Percentiles rank a stretch among this genome's conserved stretches.
Conservation (phyloP, 1,140 invertebrate genomes). For the Drosophila burlai region DNA sequence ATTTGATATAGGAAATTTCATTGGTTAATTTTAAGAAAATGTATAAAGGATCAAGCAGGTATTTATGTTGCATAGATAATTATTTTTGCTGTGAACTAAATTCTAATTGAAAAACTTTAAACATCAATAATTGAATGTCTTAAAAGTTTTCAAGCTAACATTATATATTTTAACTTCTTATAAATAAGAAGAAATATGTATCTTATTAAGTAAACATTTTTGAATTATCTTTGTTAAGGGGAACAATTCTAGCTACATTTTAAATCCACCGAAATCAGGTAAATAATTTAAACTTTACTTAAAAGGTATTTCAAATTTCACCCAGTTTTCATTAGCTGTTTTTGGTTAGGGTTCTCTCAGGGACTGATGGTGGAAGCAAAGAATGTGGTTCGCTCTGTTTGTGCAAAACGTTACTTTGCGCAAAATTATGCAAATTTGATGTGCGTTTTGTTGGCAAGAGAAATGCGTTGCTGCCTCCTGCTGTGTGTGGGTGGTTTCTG, state of each 20-base stretch:
- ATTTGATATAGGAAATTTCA: not conserved
- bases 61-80: no score
- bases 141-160: no score
- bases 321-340: not conserved
- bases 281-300: no score
- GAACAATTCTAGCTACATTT: not conserved
- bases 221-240: no score
- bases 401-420: constrained; percentile 76
- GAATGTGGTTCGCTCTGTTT: constrained; percentile 59
- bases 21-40: not conserved
- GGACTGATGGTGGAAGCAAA: no score
- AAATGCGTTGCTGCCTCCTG: constrained; percentile 40
- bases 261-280: not conserved
- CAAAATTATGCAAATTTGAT: constrained; percentile 83
- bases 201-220: no score
- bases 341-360: not conserved
- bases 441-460: constrained; percentile 75
- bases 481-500: constrained; percentile 28
- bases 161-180: no score
- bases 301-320: constrained; percentile 2
- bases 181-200: no score
- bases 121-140: no score
- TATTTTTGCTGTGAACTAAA: no score
- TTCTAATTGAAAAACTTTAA: no score
- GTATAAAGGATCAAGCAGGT: no score